phyloP scores from a whole-genome alignment of 2,797 vertebrate genomes.

The Megalops cyprinoides region DNA sequence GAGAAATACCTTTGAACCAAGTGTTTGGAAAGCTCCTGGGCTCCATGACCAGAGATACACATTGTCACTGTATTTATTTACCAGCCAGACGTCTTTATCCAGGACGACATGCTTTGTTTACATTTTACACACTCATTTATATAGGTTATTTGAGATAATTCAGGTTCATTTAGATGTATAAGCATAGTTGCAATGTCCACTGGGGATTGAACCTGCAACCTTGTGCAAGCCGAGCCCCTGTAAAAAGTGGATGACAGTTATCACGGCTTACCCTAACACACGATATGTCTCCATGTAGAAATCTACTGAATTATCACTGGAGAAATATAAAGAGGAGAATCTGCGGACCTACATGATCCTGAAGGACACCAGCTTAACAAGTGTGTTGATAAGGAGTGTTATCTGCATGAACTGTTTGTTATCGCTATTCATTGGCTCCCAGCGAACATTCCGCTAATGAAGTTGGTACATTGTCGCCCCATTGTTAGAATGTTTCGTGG shows the following conservation, averaged over 20 bases:
- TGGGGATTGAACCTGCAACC: not conserved
- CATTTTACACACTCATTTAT: too few species aligned
- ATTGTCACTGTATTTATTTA: too few species aligned
- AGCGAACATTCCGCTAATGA: not conserved
- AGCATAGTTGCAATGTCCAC: not conserved
- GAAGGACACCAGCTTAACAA: not conserved
- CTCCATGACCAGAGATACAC: too few species aligned
- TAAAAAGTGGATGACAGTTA: not conserved
- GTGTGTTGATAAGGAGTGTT: too few species aligned
- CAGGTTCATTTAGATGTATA: too few species aligned
- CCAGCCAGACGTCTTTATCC: too few species aligned
- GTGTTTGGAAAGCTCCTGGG: too few species aligned
- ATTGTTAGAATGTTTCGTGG: not conserved
- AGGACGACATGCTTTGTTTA: too few species aligned
- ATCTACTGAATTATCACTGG: not conserved
- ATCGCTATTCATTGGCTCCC: not conserved
- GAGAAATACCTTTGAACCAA: too few species aligned
- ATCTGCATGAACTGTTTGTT: not conserved
- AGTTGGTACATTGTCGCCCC: not conserved
- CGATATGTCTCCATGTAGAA: not conserved
- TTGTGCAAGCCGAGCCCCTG: too few species aligned
- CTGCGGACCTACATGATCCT: not conserved
- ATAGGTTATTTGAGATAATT: too few species aligned
- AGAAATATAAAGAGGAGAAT: not conserved
- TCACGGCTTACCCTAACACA: not conserved